phyloP scores from a whole-genome alignment of 2,888 invertebrate species.

The Proisotoma minuta region DNA sequence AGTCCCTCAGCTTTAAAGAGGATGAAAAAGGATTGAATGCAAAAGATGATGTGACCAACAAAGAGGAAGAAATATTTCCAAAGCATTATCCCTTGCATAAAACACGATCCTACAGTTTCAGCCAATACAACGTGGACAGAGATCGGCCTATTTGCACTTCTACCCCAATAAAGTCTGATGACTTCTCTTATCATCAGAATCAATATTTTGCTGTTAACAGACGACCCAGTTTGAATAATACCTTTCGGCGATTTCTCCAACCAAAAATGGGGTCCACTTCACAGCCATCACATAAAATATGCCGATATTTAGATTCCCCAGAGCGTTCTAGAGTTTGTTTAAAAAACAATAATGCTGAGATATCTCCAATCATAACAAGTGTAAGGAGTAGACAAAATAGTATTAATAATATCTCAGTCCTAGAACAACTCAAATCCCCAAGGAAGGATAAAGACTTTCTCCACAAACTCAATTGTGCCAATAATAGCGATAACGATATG shows the following conservation, averaged over 20 bases:
- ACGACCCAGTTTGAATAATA: slow-evolving; percentile 10
- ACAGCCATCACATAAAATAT: slow-evolving; percentile 2
- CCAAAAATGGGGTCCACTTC: slow-evolving; percentile 4
- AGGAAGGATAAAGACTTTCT: slow-evolving; percentile 5
- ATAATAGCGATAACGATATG: neutral
- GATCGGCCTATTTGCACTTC: slow-evolving; percentile 3
- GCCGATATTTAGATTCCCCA: neutral
- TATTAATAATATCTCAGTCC: neutral
- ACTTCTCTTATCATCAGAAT: too few species aligned
- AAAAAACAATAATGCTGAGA: neutral
- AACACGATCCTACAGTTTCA: slow-evolving; percentile 9
- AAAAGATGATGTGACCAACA: neutral
- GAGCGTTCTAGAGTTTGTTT: neutral
- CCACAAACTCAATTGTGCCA: slow-evolving; percentile 2
- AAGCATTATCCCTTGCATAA: slow-evolving; percentile 1
- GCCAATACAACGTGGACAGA: neutral
- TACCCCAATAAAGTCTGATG: slow-evolving; percentile 1
- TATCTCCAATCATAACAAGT: slow-evolving; percentile 7
- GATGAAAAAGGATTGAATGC: neutral
- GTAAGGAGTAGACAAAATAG: neutral
- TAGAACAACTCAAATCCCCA: neutral
- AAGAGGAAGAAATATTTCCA: neutral
- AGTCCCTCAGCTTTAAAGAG: neutral
- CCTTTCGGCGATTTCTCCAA: slow-evolving; percentile 7
- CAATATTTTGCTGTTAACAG: too few species aligned